phyloP scores from a whole-genome alignment of 2,888 invertebrate genomes.

The Cheilosia grossa region DNA sequence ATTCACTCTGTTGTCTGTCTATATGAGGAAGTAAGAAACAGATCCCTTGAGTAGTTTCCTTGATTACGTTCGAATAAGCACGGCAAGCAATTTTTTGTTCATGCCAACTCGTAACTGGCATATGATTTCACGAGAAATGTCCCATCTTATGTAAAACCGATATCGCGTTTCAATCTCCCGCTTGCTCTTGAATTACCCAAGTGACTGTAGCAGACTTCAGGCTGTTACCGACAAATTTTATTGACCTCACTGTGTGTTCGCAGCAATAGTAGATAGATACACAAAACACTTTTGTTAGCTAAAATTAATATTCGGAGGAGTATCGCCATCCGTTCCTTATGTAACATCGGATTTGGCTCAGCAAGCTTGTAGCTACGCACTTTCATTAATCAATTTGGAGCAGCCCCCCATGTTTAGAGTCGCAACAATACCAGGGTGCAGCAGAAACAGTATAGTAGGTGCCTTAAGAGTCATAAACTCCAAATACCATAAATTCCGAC shows the following conservation, averaged over 20 bases:
- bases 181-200: not conserved
- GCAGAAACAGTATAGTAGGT: slow-evolving; percentile 11
- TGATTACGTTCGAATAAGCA: too few species aligned
- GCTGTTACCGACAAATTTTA: not conserved
- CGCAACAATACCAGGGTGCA: slow-evolving; percentile 3
- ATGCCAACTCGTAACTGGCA: not conserved
- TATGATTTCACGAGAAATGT: not conserved
- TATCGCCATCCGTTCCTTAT: slow-evolving; percentile 34
- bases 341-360: slow-evolving; percentile 43
- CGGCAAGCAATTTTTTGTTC: too few species aligned
- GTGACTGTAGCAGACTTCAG: not conserved
- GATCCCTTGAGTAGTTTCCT: too few species aligned
- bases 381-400: slow-evolving; percentile 56
- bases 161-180: too few species aligned
- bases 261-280: not conserved
- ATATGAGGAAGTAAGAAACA: too few species aligned
- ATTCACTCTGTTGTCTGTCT: too few species aligned
- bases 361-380: slow-evolving; percentile 22
- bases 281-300: not conserved
- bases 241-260: not conserved
- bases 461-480: slow-evolving; percentile 19
- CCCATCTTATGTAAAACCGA: not conserved
- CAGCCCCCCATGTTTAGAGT: not conserved
- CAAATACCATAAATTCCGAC: slow-evolving; percentile 54
- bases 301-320: slow-evolving; percentile 48